phyloP scores from a whole-genome alignment of 2,797 vertebrate species.

The Tragelaphus eurycerus region DNA sequence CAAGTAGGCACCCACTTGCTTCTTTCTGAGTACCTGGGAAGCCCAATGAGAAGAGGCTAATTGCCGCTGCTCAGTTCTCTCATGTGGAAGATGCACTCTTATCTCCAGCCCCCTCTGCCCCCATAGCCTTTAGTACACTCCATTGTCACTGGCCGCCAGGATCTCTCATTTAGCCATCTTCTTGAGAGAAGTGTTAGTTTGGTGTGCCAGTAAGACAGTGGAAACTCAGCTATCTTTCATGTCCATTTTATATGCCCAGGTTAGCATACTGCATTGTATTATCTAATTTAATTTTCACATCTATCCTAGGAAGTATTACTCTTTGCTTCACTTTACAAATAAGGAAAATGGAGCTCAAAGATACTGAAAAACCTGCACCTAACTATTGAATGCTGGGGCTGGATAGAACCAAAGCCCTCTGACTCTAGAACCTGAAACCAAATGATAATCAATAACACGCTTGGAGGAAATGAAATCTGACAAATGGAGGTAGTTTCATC shows the following conservation, averaged over 20 bases:
- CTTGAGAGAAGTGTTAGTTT: background rate
- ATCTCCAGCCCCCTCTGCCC: background rate
- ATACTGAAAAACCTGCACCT: background rate
- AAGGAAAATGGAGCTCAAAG: background rate
- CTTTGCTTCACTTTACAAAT: conserved; percentile 16
- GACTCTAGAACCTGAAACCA: conserved; percentile 10
- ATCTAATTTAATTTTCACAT: background rate
- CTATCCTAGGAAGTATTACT: background rate
- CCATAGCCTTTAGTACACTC: background rate
- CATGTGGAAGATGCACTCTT: background rate
- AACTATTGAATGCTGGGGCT: background rate
- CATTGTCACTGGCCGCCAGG: background rate
- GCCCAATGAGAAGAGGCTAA: background rate
- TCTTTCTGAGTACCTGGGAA: background rate
- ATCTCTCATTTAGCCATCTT: background rate
- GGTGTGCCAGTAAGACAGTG: background rate
- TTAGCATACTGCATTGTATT: background rate
- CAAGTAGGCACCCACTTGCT: too few relatives aligned
- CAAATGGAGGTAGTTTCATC: background rate
- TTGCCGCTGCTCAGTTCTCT: background rate
- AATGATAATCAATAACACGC: conserved; percentile 11
- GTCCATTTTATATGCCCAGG: background rate
- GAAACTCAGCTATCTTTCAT: background rate
- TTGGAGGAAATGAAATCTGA: conserved; percentile 11
- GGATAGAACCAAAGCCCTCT: background rate